Base-by-base conservation (phyloP, 2,888 invertebrate species). In the Anorthoa munda region DNA sequence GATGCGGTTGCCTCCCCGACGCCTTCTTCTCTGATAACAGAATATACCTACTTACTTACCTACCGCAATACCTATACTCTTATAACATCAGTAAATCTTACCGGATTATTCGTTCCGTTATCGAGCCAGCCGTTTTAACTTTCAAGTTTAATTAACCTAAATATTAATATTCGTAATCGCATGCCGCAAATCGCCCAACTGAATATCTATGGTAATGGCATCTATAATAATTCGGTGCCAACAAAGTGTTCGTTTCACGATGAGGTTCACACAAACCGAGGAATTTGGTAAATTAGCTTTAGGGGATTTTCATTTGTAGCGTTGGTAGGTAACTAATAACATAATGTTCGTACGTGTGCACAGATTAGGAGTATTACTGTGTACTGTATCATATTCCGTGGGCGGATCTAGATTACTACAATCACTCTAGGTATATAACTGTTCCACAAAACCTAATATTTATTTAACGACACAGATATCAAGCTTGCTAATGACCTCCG, bases 101-200 rank as follows among this genome's bases (percentile, higher is more conserved):
- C 68, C 74, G 71, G 74, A 78, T 81, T 79, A 79, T 84, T 79
- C 77, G 71, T 77, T 69, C 72, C 77, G 78, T 79, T 83, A 84
- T 79, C 80, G 63, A 76, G 73, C 69, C 72, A 75, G 65, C 71
- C 77, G 75, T 77, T 87, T 83, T 70, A 79, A 75, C 84, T 82
- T 82, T 83, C 77, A 73, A 77, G 75, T 79, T 82, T 87, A 86
- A 87, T 86, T 86, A 83, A 84, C 75, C 72, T 79, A 75, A 83
- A 82, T 86, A 78, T 86, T 76, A 86, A 84, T 85, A 80, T 82
- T 82, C 78, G 74, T 77, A 81, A 82, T 74, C 74, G 75, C 61
- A 61, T 61, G 64, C 72, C 75, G 70, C 72, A 76, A 82, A 76
- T 82, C 75, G 68, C 70, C 69, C 66, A 61, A 76, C 68, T 77